Evolutionary conservation across 1,140 invertebrate genomes (phyloP).

Genomic region (Ceratitis capitata): DNA sequence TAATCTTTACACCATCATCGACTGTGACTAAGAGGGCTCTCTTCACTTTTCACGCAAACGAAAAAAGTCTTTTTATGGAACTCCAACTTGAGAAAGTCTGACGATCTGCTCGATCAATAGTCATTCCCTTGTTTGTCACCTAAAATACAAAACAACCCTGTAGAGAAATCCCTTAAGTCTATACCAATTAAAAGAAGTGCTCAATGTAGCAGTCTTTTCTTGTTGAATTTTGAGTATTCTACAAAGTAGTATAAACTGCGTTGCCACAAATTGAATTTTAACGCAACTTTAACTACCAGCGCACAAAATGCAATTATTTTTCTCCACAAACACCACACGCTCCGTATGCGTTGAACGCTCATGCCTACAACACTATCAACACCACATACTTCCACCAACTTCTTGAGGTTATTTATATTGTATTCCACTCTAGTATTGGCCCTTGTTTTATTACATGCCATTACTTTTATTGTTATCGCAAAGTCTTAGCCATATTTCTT

Average conservation of each 20-base stretch:
- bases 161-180: too few relatives aligned
- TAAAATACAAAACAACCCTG: too few relatives aligned
- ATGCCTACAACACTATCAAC: not conserved
- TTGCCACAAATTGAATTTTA: too few relatives aligned
- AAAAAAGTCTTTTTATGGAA: too few relatives aligned
- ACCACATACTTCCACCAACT: not conserved
- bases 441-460: not conserved
- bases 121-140: too few relatives aligned
- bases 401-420: not conserved
- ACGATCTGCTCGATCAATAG: too few relatives aligned
- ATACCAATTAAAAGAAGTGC: too few relatives aligned
- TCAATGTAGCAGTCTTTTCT: too few relatives aligned
- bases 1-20: not conserved
- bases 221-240: not conserved
- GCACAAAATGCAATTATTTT: constrained; percentile 29
- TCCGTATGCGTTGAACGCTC: not conserved
- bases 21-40: not conserved
- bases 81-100: too few relatives aligned
- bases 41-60: too few relatives aligned
- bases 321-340: not conserved
- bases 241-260: not conserved
- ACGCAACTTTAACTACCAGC: too few relatives aligned
- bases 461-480: not conserved
- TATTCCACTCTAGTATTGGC: not conserved
- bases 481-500: constrained; percentile 3